Evolutionary conservation across 2,113 vertebrate species (phyloP).

Genomic region (Pimephales promelas): DNA sequence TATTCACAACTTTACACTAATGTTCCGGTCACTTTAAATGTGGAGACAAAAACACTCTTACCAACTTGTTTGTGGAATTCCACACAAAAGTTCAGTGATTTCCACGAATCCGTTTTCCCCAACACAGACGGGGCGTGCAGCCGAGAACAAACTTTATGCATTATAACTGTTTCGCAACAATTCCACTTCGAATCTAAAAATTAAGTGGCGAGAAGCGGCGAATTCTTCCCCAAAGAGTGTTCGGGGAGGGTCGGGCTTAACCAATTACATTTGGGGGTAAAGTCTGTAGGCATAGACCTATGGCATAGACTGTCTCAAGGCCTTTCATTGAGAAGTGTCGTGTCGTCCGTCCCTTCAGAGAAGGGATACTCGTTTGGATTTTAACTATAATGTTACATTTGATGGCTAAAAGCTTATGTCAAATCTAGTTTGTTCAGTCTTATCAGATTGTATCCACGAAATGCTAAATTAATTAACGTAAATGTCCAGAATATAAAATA

Average conservation of each 20-base stretch:
- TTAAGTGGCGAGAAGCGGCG: not conserved
- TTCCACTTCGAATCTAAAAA: not conserved
- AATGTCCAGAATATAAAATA: not conserved
- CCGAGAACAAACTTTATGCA: constrained; percentile 55
- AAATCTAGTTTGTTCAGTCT: not conserved
- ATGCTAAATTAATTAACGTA: not conserved
- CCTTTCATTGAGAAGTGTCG: not conserved
- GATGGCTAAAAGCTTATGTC: not conserved
- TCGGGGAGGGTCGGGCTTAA: not conserved
- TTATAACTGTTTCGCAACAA: constrained; percentile 56
- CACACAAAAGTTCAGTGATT: constrained; percentile 6
- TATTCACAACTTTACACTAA: not conserved
- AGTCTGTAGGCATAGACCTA: no score
- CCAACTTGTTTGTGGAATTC: constrained; percentile 65
- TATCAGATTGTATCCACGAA: not conserved
- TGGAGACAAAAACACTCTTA: constrained; percentile 60
- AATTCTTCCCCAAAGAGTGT: not conserved
- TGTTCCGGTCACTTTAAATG: not conserved
- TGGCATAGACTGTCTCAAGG: no score
- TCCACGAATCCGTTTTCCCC: constrained; percentile 16
- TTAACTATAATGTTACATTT: not conserved
- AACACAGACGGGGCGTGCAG: constrained; percentile 32
- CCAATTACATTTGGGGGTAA: constrained; percentile 20
- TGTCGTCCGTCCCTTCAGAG: not conserved
- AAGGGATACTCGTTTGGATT: not conserved